These are phyloP conservation scores for Dermatemys mawii DNA, from an alignment of 2,113 vertebrate species.

Conservation along the genomic window DNA sequence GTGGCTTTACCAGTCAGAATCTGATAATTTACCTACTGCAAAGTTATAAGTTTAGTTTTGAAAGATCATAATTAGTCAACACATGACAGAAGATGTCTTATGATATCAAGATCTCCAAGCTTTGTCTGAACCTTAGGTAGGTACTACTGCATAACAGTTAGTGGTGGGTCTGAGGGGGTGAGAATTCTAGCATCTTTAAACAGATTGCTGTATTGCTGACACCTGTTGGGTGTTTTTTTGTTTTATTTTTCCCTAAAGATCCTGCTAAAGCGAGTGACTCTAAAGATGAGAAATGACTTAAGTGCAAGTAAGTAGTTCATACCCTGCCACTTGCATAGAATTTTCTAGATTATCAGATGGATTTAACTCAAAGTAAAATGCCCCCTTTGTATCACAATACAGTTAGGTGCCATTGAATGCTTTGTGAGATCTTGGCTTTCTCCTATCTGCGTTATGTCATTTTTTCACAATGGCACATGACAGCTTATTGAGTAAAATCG, in stretches of 20 bases:
- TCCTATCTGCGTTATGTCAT: neutral
- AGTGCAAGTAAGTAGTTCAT: neutral
- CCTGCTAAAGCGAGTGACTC: neutral
- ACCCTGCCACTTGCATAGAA: neutral
- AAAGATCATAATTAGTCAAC: neutral
- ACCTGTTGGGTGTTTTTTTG: neutral
- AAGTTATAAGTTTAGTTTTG: neutral
- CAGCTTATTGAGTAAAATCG: neutral
- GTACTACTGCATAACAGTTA: neutral
- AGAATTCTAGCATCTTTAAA: neutral
- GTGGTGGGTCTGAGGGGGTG: neutral
- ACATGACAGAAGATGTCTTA: neutral
- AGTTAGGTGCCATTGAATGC: neutral
- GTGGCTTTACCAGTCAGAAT: neutral
- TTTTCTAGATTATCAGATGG: neutral
- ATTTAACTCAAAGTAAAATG: neutral
- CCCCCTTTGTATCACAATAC: neutral
- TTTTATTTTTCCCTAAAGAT: neutral
- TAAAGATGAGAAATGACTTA: neutral
- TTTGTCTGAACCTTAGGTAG: constrained; percentile 15
- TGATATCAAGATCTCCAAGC: neutral
- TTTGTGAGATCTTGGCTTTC: neutral
- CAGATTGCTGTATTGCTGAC: neutral
- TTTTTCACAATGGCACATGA: fast-evolving
- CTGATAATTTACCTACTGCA: neutral